Evolutionary conservation across 2,888 invertebrate genomes (phyloP).

Genomic region (Pristionchus japonicus): DNA sequence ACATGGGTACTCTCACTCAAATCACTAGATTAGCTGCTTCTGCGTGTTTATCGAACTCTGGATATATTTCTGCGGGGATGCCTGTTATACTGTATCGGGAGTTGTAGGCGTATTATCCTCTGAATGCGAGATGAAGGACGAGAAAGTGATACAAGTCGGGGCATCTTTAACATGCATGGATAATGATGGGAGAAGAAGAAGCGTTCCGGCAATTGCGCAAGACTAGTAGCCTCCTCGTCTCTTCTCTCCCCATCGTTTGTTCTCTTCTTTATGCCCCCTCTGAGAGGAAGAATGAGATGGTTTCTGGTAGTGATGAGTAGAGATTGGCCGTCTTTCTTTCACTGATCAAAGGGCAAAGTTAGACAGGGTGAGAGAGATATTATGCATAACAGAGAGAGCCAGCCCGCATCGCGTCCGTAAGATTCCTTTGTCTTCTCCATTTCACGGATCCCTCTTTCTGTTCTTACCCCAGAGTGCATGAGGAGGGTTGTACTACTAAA

Average conservation of each 20-base stretch:
- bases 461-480: background rate
- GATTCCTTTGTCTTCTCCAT: background rate
- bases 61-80: too few relatives aligned
- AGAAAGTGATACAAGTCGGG: background rate
- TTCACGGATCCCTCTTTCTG: background rate
- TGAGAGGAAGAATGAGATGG: background rate
- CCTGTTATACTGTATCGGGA: too few relatives aligned
- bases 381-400: too few relatives aligned
- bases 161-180: background rate
- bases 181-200: background rate
- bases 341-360: too few relatives aligned
- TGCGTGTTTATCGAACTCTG: background rate
- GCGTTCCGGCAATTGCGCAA: constrained; percentile 22
- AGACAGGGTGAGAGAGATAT: too few relatives aligned
- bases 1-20: background rate
- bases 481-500: background rate
- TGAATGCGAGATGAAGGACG: background rate
- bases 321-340: background rate
- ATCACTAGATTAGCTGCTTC: background rate
- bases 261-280: background rate
- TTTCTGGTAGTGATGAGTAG: constrained; percentile 22
- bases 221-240: background rate
- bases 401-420: background rate
- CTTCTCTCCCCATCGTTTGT: constrained; percentile 6
- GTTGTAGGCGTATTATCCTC: too few relatives aligned